Evolutionary conservation across 2,797 vertebrate species (phyloP), one percentile per base, ranked within the genome.

Genomic region (Discoglossus pictus): DNA sequence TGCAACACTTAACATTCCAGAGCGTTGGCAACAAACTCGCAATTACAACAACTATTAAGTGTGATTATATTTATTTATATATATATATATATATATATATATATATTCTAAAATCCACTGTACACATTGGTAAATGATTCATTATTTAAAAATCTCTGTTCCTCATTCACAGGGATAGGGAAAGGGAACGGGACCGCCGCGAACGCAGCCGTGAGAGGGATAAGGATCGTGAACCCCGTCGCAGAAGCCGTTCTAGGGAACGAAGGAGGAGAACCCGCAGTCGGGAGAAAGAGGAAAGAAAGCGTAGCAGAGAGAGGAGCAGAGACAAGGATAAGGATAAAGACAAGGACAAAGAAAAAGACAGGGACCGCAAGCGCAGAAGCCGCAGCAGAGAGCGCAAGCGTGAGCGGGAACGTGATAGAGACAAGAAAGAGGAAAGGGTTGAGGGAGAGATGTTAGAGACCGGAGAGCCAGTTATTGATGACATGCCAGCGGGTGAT

Each of bases 261-360:
- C 90, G 94, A 61, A 89, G 92, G 31, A 81, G 92, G 2, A 92
- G 93, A 1, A 87, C 83, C 0, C 73, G 91, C 0, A 93, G 93
- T 2, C 74, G 92, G 1, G 94, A 95, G 42, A 94, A 93, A 70
- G 93, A 94, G 0, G 92, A 93, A 1, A 83, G 92, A 0, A 75
- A 91, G 1, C 67, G 93, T 8, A 88, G 92, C 13, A 77, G 93
- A 0, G 93, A 95, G 16, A 83, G 91, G 2, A 84, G 81, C 69
- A 86, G 83, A 34, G 68, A 71, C 6, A 65, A 72, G 15, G 64
- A 70, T 34, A 74, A 74, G 46, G 83, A 83, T 64, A 79, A 82
- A 64, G 78, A 91, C 43, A 82, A 87, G 39, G 93, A 94, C 48
- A 85, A 91, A 72, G 93, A 94, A 52, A 80, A 92, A 6, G 91